phyloP scores from a whole-genome alignment of 2,888 invertebrate genomes.

The Agonopterix subpropinquella region DNA sequence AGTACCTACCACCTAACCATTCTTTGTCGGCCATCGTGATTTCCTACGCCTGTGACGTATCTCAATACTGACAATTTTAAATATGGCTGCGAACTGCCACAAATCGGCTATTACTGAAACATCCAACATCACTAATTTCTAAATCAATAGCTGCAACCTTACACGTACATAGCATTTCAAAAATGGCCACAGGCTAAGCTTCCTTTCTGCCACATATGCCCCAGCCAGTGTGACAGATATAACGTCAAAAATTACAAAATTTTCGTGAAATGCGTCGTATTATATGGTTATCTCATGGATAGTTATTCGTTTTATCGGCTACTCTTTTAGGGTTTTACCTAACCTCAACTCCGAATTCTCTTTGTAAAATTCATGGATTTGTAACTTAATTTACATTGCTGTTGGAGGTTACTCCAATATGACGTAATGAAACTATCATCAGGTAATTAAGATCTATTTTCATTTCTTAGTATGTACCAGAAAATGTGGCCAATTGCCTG shows the following conservation, averaged over 20 bases:
- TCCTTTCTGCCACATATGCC: constrained; percentile 68
- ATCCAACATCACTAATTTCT: constrained; percentile 25
- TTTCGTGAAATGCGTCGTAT: constrained; percentile 52
- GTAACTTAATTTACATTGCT: constrained; percentile 1
- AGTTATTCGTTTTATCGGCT: not conserved
- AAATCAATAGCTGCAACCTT: constrained; percentile 58
- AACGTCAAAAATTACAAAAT: constrained; percentile 51
- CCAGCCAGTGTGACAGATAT: constrained; percentile 60
- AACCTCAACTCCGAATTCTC: not conserved
- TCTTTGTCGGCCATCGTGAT: constrained; percentile 76
- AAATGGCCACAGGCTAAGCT: constrained; percentile 64
- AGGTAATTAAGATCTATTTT: not conserved
- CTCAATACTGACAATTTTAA: constrained; percentile 65
- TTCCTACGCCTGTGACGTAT: constrained; percentile 76
- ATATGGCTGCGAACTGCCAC: constrained; percentile 64
- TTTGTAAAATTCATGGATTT: not conserved
- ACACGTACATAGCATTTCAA: constrained; percentile 46
- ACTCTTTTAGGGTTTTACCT: not conserved
- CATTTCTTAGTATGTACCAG: no score
- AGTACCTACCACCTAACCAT: constrained; percentile 78
- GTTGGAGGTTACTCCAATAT: constrained; percentile 17
- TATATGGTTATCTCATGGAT: constrained; percentile 15
- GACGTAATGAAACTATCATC: constrained; percentile 25
- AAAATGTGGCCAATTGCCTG: no score
- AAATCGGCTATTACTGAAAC: constrained; percentile 38